phyloP scores from a whole-genome alignment of 2,113 vertebrate species.

The Caloenas nicobarica region DNA sequence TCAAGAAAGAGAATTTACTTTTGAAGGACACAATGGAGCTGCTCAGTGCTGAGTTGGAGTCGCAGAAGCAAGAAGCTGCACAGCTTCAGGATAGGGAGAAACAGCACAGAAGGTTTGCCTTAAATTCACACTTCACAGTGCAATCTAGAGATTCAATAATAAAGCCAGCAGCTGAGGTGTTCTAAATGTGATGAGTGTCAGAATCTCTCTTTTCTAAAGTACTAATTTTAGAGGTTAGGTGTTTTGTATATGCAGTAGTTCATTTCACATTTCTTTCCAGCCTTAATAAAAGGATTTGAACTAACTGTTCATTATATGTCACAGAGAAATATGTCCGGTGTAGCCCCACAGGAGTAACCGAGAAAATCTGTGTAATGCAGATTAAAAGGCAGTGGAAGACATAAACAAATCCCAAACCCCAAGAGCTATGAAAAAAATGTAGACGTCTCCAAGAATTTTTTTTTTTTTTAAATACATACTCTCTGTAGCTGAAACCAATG shows the following conservation, averaged over 20 bases:
- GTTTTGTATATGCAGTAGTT: background rate
- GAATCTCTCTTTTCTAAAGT: background rate
- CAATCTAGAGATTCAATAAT: background rate
- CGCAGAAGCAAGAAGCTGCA: constrained; percentile 80
- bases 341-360: background rate
- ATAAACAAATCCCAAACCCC: background rate
- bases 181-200: background rate
- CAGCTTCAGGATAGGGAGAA: constrained; percentile 82
- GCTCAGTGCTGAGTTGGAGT: constrained; percentile 76
- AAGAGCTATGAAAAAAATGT: background rate
- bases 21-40: constrained; percentile 80
- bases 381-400: background rate
- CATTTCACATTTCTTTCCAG: background rate
- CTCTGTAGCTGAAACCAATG: background rate
- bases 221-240: background rate
- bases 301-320: background rate
- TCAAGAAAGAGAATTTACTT: constrained; percentile 83
- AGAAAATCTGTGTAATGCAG: background rate
- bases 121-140: background rate
- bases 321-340: background rate
- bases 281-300: background rate
- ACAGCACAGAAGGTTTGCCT: constrained; percentile 77
- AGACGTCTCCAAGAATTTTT: background rate
- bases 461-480: background rate
- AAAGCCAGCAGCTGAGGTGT: background rate